These are phyloP conservation scores for Heloderma charlesbogerti DNA, from an alignment of 2,113 vertebrate species.

Conservation along the genomic window DNA sequence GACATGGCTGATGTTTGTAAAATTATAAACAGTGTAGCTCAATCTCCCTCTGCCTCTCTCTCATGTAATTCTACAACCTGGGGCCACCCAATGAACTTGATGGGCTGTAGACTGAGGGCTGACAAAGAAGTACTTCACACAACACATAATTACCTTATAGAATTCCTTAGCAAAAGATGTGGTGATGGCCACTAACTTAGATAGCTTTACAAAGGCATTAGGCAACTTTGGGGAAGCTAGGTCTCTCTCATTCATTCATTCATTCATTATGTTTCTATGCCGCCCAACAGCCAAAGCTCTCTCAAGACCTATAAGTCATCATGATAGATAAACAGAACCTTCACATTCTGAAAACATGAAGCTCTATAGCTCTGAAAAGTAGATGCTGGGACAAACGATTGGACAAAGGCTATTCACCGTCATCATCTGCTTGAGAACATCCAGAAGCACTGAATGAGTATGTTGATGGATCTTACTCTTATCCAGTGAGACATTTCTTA, in stretches of 20 bases:
- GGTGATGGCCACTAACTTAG: not conserved
- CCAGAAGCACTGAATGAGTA: not conserved
- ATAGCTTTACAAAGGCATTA: not conserved
- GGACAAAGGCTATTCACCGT: not conserved
- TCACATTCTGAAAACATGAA: no score
- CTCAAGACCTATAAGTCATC: not conserved
- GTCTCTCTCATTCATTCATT: no score
- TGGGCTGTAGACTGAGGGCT: not conserved
- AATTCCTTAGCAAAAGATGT: not conserved
- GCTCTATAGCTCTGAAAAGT: constrained; percentile 4
- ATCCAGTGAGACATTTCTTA: not conserved
- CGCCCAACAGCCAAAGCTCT: no score
- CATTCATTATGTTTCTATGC: no score
- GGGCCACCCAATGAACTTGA: not conserved
- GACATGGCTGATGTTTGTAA: not conserved
- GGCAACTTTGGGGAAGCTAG: not conserved
- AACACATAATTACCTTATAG: not conserved
- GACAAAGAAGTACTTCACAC: not conserved
- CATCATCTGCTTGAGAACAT: constrained; percentile 7
- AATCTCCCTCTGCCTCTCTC: not conserved
- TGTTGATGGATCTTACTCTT: not conserved
- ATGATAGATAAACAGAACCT: not conserved
- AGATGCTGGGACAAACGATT: not conserved
- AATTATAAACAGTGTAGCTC: not conserved
- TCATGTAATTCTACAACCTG: not conserved